Evolutionary conservation across 1,140 invertebrate genomes (phyloP).

Genomic region (Ceratina japonica): DNA sequence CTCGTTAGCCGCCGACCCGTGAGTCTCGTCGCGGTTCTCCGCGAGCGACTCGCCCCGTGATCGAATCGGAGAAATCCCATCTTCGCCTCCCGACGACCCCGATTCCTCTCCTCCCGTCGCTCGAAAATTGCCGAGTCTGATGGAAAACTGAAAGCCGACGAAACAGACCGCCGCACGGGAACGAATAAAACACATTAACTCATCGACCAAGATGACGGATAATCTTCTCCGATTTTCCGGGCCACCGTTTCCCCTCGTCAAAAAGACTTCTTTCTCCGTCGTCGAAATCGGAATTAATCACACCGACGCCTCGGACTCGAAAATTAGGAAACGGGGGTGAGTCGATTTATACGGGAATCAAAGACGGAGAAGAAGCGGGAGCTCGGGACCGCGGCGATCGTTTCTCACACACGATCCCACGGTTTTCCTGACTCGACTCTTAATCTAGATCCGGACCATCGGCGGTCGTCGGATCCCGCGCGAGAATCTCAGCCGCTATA

Average conservation of each 20-base stretch:
- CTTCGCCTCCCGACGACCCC: background rate
- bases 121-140: background rate
- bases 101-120: background rate
- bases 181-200: too few species aligned
- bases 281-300: background rate
- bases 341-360: background rate
- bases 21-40: background rate
- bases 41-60: too few species aligned
- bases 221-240: background rate
- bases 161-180: background rate
- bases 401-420: slow-evolving; percentile 45
- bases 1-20: background rate
- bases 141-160: background rate
- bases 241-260: background rate
- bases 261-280: background rate
- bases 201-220: background rate
- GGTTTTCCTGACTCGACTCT: slow-evolving; percentile 61
- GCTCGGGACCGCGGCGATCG: background rate
- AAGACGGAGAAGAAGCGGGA: background rate
- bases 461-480: slow-evolving; percentile 26
- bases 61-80: slow-evolving; percentile 15
- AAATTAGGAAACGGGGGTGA: background rate
- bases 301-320: too few species aligned
- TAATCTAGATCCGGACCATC: slow-evolving; percentile 73
- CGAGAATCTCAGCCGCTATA: slow-evolving; percentile 64